Base-by-base conservation (phyloP, 2,113 vertebrate species). In the Lepus timidus region DNA sequence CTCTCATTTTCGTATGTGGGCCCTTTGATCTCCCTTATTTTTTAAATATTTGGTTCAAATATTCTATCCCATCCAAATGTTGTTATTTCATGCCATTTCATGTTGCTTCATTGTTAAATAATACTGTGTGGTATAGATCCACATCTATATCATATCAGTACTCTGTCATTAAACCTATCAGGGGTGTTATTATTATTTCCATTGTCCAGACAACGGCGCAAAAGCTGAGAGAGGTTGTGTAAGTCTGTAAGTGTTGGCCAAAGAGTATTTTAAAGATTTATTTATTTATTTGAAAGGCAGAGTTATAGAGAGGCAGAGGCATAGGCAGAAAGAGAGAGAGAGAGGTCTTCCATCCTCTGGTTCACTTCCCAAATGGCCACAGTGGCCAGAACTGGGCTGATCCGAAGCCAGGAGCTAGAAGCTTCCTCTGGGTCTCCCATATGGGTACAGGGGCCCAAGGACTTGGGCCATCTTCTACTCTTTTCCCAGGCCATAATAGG, bases 161-260 rank as follows among this genome's bases (percentile, higher is more conserved):
- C 3, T 22, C 39, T 25, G 25, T 88, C 67, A 94, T 65, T 94
- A 76, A 88, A 33, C 85, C 20, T 64, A 93, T 33, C 36, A 11
- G 13, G 7, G 27, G 88, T 23, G 22, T 4, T 74, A 74, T 73
- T 74, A 85, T 78, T 68, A 92, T 86, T 85, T 79, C 33, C 20
- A 31, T 84, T 94, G 94, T 74, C 88, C 9, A 86, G 68, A 44
- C 20, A 29, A 95, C 70, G 33, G 73, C 33, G 68, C 31, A 75
- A 75, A 79, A 17, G n/a, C 58, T 88, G 51, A 80, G 79, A 83
- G 78, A 86, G 31, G 22, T 79, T 74, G 68, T 27, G 13, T 68
- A 82, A 94, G 19, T 76, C 76, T 51, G 0, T 62, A 61, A 83
- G 19, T 20, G 51, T 64, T 67, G n/a, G 10, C 55, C 44, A 44